Percentiles rank a stretch among this genome's conserved stretches.
These are phyloP conservation scores for Melanocharis versteri DNA, from an alignment of 2,113 vertebrate genomes.

Conservation along the genomic window DNA sequence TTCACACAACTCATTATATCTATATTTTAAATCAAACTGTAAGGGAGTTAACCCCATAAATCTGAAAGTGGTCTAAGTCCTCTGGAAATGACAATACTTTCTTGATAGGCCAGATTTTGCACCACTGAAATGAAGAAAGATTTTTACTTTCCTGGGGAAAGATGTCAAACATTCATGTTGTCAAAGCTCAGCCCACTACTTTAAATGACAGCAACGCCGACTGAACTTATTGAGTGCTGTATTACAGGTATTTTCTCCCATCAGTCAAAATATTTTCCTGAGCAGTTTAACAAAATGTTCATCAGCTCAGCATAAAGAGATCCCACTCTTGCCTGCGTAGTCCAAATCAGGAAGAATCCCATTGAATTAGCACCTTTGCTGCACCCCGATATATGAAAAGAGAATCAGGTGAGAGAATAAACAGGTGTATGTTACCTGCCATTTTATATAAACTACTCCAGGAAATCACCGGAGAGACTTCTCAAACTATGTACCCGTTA, in stretches of 20 bases:
- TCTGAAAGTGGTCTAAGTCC: background rate
- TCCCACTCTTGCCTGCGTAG: background rate
- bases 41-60: background rate
- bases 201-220: background rate
- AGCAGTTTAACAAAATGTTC: constrained; percentile 11
- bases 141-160: background rate
- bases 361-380: background rate
- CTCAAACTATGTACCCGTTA: constrained; percentile 27
- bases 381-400: rapidly evolving
- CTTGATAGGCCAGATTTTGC: background rate
- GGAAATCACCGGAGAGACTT: constrained; percentile 22
- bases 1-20: background rate
- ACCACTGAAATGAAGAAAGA: background rate
- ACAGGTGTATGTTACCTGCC: background rate
- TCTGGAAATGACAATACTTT: background rate
- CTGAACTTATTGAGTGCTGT: background rate
- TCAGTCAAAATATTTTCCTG: constrained; percentile 26
- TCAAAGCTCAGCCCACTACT: background rate
- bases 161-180: background rate
- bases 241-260: background rate
- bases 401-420: background rate
- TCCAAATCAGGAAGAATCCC: background rate
- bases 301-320: background rate
- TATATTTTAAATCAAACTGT: constrained; percentile 1
- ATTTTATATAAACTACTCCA: constrained; percentile 15